Evolutionary conservation across 2,888 invertebrate genomes (phyloP).

Genomic region (Synanthedon tipuliformis): DNA sequence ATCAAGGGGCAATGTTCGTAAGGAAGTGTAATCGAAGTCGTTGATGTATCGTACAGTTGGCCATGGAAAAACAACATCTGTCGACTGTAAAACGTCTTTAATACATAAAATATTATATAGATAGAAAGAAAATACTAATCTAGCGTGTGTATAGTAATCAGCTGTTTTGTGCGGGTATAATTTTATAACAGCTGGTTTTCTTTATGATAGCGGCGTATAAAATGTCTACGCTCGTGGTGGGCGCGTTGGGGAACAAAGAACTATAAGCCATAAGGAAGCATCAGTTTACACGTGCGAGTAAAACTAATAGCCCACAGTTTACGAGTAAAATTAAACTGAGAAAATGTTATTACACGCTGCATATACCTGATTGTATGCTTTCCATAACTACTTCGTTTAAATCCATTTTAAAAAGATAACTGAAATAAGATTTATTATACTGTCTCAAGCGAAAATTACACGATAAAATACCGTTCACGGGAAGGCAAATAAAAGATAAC

Average conservation of each 20-base stretch:
- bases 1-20: slow-evolving; percentile 17
- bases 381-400: not conserved
- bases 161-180: slow-evolving; percentile 11
- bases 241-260: not conserved
- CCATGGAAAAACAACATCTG: not conserved
- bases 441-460: too few relatives aligned
- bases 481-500: not conserved
- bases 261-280: not conserved
- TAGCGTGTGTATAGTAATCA: slow-evolving; percentile 20
- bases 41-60: not conserved
- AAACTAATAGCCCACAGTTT: not conserved
- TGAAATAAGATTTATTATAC: too few relatives aligned
- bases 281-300: not conserved
- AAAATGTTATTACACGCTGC: not conserved
- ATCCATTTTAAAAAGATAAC: too few relatives aligned
- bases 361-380: not conserved
- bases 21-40: slow-evolving; percentile 1
- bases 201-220: not conserved
- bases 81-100: not conserved
- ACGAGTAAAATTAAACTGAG: not conserved
- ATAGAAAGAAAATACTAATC: not conserved
- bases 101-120: not conserved
- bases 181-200: not conserved
- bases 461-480: too few relatives aligned
- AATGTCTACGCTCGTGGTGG: not conserved